Base-by-base conservation (phyloP, 2,113 vertebrate species). In the Gobius niger region DNA sequence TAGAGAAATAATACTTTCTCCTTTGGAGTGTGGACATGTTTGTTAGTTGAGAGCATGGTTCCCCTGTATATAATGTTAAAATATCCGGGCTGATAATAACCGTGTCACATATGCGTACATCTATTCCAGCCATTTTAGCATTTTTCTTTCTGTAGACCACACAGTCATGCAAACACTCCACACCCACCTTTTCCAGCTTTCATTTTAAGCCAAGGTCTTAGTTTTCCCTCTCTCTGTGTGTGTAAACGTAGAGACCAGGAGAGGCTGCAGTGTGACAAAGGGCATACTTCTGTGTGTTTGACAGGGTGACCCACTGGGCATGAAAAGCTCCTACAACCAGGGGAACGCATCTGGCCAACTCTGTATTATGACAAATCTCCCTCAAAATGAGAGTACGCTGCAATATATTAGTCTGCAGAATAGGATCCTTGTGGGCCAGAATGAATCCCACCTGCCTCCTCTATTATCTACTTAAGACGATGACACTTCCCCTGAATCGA, bases 291-390 rank as follows among this genome's bases (percentile, higher is more conserved):
- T 83, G 76, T 42, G 54, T 80, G 77, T 86, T 76, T 88, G 89
- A 88, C 89, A 89, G 83, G 82, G 73, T 76, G 86, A 85, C 83
- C 86, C 87, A 80, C 76, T 83, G 85, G 83, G 86, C 76, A 76
- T 77, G 75, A 71, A 80, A 79, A 76, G 84, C 80, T 81, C 63
- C 83, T 51, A 54, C 72, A 46, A 74, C 85, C 49, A 42, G 75
- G 56, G 81, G 77, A 73, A 80, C 71, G 76, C 76, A 78, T 84
- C 77, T 82, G 83, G 81, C 77, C 73, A 46, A 63, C 73, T 75
- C 57, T 63, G 75, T 89, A 89, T 89, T 89, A 88, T 90, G 84
- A 90, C 86, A 89, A 89, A 90, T 89, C 78, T 88, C 78, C 86
- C 80, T 85, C 73, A 82, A 64, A 89, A 89, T 82, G 82, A 83